Conservation (phyloP, 2,113 vertebrate species). For the Phaethon lepturus region DNA sequence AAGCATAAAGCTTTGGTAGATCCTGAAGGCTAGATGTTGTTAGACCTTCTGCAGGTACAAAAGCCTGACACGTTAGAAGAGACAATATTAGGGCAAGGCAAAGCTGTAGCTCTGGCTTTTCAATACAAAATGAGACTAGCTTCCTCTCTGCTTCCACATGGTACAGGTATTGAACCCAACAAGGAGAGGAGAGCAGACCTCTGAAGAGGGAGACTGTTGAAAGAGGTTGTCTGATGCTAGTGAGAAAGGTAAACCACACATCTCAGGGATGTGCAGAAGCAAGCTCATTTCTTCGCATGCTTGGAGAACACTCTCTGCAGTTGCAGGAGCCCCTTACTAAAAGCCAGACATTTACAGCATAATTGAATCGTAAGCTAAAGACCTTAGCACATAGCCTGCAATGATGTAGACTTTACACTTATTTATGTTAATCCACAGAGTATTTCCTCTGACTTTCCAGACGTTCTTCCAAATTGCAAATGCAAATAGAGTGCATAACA, state of each 20-base stretch:
- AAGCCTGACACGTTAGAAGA: not conserved
- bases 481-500: not conserved
- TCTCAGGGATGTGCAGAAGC: not conserved
- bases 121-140: not conserved
- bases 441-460: not conserved
- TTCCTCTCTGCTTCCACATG: not conserved
- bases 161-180: not conserved
- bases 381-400: not conserved
- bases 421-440: not conserved
- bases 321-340: not conserved
- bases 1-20: not conserved
- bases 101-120: not conserved
- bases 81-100: not conserved
- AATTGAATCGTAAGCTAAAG: not conserved
- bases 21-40: not conserved
- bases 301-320: not conserved
- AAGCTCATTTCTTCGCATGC: not conserved
- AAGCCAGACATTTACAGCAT: not conserved
- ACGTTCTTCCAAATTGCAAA: not conserved
- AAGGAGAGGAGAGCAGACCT: not conserved
- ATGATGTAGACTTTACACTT: not conserved
- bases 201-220: not conserved
- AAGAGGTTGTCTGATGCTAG: not conserved
- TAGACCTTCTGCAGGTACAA: not conserved
- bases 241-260: not conserved